phyloP scores from a whole-genome alignment of 2,113 vertebrate genomes.

The Strix aluco region DNA sequence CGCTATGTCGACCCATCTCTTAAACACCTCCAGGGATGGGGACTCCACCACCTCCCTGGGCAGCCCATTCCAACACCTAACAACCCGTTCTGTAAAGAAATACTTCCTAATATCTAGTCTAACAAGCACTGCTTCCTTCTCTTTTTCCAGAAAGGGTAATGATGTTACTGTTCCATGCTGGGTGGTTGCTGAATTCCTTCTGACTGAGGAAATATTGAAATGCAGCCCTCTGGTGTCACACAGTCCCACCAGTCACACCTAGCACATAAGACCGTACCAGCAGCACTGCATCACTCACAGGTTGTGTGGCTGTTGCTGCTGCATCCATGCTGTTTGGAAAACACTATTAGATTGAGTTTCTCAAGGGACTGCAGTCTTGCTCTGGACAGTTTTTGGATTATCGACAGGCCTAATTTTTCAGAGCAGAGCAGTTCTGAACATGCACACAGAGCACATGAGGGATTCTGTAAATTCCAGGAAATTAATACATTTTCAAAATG shows the following conservation, averaged over 20 bases:
- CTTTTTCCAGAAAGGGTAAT: background rate
- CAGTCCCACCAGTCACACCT: background rate
- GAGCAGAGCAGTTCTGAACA: background rate
- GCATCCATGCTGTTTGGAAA: background rate
- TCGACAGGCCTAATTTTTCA: background rate
- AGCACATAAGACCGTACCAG: background rate
- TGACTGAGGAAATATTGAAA: background rate
- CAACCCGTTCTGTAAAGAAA: too few species aligned
- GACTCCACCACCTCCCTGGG: too few species aligned
- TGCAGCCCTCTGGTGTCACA: fast-evolving
- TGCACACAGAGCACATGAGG: fast-evolving
- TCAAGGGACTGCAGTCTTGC: background rate
- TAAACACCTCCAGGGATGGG: too few species aligned
- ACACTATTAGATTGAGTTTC: background rate
- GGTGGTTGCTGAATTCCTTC: background rate
- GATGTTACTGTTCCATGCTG: background rate
- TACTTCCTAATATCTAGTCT: too few species aligned
- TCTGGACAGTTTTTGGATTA: background rate
- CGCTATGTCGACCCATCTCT: too few species aligned
- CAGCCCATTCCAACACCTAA: too few species aligned
- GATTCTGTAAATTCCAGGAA: background rate
- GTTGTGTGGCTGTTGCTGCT: background rate
- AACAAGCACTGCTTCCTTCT: background rate
- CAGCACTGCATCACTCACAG: background rate
- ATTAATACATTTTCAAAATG: background rate